Percentiles rank a stretch among this genome's conserved stretches.
Evolutionary conservation across 2,113 vertebrate genomes (phyloP).

Genomic region (Heptranchias perlo): DNA sequence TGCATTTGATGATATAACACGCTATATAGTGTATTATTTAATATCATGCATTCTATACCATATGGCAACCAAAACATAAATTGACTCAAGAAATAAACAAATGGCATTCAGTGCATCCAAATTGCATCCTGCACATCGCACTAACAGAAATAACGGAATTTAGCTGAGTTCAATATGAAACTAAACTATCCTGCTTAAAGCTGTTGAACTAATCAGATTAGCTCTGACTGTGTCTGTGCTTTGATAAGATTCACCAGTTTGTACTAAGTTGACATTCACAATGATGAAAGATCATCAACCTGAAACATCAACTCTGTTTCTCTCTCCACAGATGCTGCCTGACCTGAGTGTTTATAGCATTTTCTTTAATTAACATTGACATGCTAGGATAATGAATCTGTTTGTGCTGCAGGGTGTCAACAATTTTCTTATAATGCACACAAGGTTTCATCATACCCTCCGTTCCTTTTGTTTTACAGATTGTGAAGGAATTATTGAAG

Average conservation of each 20-base stretch:
- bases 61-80: background rate
- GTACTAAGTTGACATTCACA: background rate
- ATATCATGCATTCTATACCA: background rate
- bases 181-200: background rate
- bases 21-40: background rate
- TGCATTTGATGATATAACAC: background rate
- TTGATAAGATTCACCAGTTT: background rate
- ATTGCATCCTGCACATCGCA: no score
- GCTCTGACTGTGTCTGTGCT: background rate
- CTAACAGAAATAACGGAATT: no score
- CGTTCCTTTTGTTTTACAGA: slow-evolving; percentile 52
- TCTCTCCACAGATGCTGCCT: no score
- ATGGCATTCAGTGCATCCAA: background rate
- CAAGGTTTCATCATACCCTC: background rate
- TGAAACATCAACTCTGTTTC: no score
- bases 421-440: background rate
- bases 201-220: background rate
- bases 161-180: background rate
- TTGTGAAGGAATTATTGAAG: slow-evolving; percentile 82
- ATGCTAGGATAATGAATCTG: background rate
- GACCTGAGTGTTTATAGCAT: no score
- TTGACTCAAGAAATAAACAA: background rate
- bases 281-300: no score
- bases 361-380: no score
- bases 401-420: background rate